These are phyloP conservation scores for Nymphalis io DNA, from an alignment of 1,140 invertebrate genomes.

Conservation along the genomic window DNA sequence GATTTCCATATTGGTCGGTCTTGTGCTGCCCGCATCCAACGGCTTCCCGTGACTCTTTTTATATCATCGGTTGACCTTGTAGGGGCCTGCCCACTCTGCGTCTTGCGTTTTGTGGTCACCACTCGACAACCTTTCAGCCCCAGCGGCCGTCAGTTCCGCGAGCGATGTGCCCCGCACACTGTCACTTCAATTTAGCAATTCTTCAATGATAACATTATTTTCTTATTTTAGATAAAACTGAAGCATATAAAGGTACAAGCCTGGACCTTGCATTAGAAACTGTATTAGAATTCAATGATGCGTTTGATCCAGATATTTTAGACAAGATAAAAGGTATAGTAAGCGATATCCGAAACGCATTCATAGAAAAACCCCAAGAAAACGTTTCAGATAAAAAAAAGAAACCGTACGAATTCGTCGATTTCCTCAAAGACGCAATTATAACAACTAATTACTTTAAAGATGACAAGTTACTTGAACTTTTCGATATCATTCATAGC, in stretches of 20 bases:
- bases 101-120: no score
- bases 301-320: constrained; percentile 48
- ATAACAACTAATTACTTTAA: neutral
- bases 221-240: constrained; percentile 32
- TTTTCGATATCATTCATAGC: constrained; percentile 32
- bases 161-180: no score
- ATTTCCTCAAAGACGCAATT: constrained; percentile 41
- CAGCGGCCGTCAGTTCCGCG: no score
- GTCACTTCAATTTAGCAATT: no score
- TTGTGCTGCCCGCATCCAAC: no score
- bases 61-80: no score
- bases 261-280: constrained; percentile 59
- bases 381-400: neutral
- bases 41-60: no score
- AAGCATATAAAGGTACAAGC: constrained; percentile 36
- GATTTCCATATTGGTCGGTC: no score
- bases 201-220: no score
- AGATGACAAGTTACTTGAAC: constrained; percentile 20
- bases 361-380: neutral
- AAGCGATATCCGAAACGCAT: constrained; percentile 28
- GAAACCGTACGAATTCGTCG: constrained; percentile 30
- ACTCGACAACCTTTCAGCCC: no score
- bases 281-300: constrained; percentile 54
- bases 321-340: constrained; percentile 52
- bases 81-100: no score